Evolutionary conservation across 2,888 invertebrate genomes (phyloP), one percentile per base, ranked within the genome.

Genomic region (Andrena fulva): DNA sequence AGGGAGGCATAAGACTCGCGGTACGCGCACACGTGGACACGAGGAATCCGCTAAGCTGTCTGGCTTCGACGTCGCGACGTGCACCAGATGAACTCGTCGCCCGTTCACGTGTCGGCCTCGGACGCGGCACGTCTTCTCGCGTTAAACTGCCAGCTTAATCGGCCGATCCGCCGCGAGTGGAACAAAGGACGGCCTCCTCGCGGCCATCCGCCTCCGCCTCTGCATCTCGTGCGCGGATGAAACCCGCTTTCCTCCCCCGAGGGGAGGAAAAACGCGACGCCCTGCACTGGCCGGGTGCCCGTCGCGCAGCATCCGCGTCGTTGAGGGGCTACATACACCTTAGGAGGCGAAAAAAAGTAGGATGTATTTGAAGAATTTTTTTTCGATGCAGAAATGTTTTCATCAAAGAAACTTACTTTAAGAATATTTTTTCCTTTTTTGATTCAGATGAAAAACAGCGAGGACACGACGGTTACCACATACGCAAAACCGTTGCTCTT

Each of bases 31-130:
- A 67, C 72, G 68, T 52, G 79, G 71, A 63, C 87, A 48, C 72
- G 69, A 68, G 77, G 60, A 77, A 86, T 87, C 87, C 73, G 80
- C 66, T 75, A 82, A 80, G 82, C 80, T 75, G 64, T 33, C 31
- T 54, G 6, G 66, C 77, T 69, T 76, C 70, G 80, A 89, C 75
- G 89, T 89, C 88, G 85, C 82, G 79, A 74, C 81, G 79, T 48
- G 77, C 84, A 56, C 64, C 64, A 73, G 85, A 89, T 83, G 69
- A 84, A 89, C 84, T 84, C 83, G 84, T 85, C 66, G 42, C 72
- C 42, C 71, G 77, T 81, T 77, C 86, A 77, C 89, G 79, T 74
- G 76, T 73, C 74, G 77, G 62, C 76, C 70, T 33, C 68, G 70
- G 35, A 66, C 62, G 56, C 80, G 67, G 56, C 67, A 59, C 79